phyloP scores from a whole-genome alignment of 2,888 invertebrate species.

The Calameuta idolon region DNA sequence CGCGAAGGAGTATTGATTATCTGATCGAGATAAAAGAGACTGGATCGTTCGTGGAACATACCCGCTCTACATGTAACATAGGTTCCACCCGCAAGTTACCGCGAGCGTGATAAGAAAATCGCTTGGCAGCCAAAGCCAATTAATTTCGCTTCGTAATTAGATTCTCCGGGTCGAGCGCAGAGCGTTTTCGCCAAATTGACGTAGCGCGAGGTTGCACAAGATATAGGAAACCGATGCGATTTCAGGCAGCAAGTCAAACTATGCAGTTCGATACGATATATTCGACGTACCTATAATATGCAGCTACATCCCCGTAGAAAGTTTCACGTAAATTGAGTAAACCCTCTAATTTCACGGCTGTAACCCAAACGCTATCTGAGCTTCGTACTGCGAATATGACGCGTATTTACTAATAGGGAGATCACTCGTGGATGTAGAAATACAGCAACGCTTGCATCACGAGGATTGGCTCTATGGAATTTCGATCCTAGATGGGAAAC shows the following conservation, averaged over 20 bases:
- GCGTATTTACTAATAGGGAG: background rate
- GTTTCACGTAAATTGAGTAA: background rate
- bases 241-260: background rate
- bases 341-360: background rate
- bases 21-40: background rate
- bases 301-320: background rate
- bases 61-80: background rate
- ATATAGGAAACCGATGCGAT: background rate
- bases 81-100: background rate
- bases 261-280: background rate
- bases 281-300: background rate
- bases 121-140: background rate
- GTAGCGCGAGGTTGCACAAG: background rate
- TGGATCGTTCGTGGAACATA: background rate
- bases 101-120: background rate
- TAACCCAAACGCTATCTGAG: background rate
- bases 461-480: background rate
- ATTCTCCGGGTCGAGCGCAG: background rate
- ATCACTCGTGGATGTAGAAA: background rate
- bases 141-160: background rate
- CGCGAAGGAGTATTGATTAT: background rate
- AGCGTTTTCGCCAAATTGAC: background rate
- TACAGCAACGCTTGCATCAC: background rate
- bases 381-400: background rate
- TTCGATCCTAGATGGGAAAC: background rate